Evolutionary conservation across 1,140 invertebrate genomes (phyloP), one percentile per base, ranked within the genome.

Genomic region (Drosophila kepulauana): DNA sequence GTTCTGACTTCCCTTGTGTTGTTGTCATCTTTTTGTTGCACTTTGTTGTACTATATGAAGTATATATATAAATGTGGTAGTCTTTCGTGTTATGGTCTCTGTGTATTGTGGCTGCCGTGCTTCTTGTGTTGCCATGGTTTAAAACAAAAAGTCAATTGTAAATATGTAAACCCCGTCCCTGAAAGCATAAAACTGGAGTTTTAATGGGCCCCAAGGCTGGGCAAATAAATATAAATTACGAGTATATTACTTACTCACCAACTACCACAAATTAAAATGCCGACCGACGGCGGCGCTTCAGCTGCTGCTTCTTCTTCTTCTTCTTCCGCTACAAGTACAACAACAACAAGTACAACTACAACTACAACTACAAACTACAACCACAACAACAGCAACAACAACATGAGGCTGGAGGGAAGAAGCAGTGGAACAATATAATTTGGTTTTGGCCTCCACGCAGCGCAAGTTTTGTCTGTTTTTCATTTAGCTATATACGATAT

Each of bases 151-250:
- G 81, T 67, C 77, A 84, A 87, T 87, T 87, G 82, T 87, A 87
- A 80, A 87, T 87, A 87, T 81, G 70, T 84, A 74, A 74, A 45
- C 56, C 73, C 68, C 74, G 65, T 79, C 73, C 78, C 69, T 73
- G 69, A 70, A 69, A 78, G 63, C 71, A 70, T 58, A 79, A 70
- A 70, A 72, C 67, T 89, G 76, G 77, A 72, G 84, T 88, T 75
- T 88, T 88, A 89, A 87, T 86, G 79, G 79, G 71, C 82, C 71
- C 79, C 82, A 86, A 86, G 82, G 82, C 79, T 82, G 64, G 46
- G 35, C 59, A 68, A 58, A 68, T 58, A 75, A 75, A 66, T 75
- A 62, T 71, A 75, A 76, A 75, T 71, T 79, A 79, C 61, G 73
- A 71, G 45, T 43, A 43, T 75, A 75, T 65, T 76, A 79, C 74